Percentiles rank a stretch among this genome's conserved stretches.
Conservation (phyloP, 2,888 invertebrate genomes). For the Clanis bilineata region DNA sequence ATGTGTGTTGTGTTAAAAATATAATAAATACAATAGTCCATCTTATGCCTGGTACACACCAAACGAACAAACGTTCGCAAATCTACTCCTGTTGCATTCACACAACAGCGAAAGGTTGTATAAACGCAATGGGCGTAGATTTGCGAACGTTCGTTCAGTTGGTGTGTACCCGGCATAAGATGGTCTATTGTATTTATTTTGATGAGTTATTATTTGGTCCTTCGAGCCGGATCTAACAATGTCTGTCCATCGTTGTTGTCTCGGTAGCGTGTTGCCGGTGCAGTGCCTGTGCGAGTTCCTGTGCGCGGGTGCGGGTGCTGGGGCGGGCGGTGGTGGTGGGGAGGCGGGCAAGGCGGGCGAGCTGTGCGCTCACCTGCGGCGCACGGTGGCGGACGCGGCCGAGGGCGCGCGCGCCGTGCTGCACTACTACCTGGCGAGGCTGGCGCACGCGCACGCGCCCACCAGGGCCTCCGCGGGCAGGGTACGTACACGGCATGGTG, state of each 20-base stretch:
- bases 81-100: too few species aligned
- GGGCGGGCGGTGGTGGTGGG: slow-evolving; percentile 48
- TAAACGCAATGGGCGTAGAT: too few species aligned
- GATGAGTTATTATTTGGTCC: background rate
- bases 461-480: slow-evolving; percentile 90
- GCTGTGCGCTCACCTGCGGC: slow-evolving; percentile 82
- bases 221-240: background rate
- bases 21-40: too few species aligned
- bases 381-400: slow-evolving; percentile 73
- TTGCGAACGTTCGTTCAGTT: too few species aligned
- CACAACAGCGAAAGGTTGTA: too few species aligned
- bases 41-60: too few species aligned
- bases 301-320: slow-evolving; percentile 81
- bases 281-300: slow-evolving; percentile 98
- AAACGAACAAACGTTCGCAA: too few species aligned
- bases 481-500: slow-evolving; percentile 46
- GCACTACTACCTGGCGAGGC: slow-evolving; percentile 92
- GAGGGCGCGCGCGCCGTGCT: slow-evolving; percentile 91
- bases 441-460: slow-evolving; percentile 90
- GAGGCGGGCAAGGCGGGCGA: slow-evolving; percentile 84
- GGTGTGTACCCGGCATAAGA: too few species aligned
- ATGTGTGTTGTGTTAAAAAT: too few species aligned
- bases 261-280: slow-evolving; percentile 92
- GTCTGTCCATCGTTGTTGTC: background rate
- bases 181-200: too few species aligned